These are phyloP conservation scores for Chymomyza caudatula DNA, from an alignment of 2,888 invertebrate genomes.

Conservation along the genomic window DNA sequence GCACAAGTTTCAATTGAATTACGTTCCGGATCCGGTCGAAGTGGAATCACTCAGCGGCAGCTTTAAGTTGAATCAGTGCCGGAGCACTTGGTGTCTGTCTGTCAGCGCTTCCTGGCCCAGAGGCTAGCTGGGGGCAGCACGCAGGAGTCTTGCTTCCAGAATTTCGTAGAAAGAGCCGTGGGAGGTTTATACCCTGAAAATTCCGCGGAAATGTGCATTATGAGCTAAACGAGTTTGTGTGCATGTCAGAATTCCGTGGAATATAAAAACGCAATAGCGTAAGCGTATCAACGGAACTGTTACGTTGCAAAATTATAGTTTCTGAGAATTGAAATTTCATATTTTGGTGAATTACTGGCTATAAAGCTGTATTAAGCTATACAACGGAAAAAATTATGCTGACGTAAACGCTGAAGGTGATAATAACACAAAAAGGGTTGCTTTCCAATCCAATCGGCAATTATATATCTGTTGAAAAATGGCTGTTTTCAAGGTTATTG, in stretches of 20 bases:
- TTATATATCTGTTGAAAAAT: no score
- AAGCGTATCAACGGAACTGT: no score
- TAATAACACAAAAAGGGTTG: no score
- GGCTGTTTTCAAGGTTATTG: no score
- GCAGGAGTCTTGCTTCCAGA: not conserved
- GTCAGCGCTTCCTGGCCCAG: not conserved
- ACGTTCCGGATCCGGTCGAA: conserved; percentile 35
- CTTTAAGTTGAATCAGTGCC: not conserved
- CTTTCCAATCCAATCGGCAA: no score
- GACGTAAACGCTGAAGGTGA: no score
- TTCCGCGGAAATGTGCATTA: not conserved
- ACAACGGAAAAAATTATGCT: no score
- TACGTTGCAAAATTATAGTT: no score
- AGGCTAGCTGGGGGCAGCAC: not conserved
- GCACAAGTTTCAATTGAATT: conserved; percentile 60
- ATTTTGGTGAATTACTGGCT: no score
- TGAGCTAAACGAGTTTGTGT: not conserved
- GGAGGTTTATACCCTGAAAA: not conserved
- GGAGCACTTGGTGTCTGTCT: not conserved
- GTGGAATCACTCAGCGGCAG: conserved; percentile 48
- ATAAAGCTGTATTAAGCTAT: no score
- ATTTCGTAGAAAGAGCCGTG: not conserved
- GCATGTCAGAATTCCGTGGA: not conserved
- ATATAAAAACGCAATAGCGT: no score
- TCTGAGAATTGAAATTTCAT: no score